phyloP scores from a whole-genome alignment of 2,113 vertebrate genomes.

The Halcyon senegalensis region DNA sequence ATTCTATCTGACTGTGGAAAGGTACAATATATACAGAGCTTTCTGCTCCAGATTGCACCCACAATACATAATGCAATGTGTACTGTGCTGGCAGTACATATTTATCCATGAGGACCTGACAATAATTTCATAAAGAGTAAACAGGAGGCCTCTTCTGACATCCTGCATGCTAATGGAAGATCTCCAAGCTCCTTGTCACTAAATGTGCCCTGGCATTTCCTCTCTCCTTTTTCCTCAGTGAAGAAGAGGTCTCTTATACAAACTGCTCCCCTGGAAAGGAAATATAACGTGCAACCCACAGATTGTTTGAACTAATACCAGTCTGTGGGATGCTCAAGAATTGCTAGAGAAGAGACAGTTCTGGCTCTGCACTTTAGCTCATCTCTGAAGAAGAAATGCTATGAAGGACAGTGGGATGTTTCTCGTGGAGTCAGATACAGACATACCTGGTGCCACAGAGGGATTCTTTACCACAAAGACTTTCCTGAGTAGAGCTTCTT shows the following conservation, averaged over 20 bases:
- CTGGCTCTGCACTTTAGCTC: neutral
- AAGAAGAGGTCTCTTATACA: neutral
- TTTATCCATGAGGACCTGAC: neutral
- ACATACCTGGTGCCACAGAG: neutral
- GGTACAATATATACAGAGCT: neutral
- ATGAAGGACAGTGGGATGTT: neutral
- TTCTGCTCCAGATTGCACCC: neutral
- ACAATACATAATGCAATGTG: rapidly evolving
- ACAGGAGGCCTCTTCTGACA: neutral
- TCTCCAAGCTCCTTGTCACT: neutral
- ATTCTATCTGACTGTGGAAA: neutral
- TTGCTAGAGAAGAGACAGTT: neutral
- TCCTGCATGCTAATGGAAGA: neutral
- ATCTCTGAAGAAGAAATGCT: neutral
- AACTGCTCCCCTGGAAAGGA: neutral
- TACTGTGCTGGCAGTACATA: neutral
- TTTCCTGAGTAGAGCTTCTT: neutral
- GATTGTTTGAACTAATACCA: neutral
- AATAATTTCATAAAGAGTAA: neutral
- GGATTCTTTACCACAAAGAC: neutral
- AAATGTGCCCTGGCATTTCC: rapidly evolving
- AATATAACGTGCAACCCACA: neutral
- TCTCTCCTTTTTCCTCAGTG: neutral
- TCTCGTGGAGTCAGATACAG: neutral
- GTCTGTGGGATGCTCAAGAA: neutral